Conservation (phyloP, 2,888 invertebrate species). For the Lithosia quadra region DNA sequence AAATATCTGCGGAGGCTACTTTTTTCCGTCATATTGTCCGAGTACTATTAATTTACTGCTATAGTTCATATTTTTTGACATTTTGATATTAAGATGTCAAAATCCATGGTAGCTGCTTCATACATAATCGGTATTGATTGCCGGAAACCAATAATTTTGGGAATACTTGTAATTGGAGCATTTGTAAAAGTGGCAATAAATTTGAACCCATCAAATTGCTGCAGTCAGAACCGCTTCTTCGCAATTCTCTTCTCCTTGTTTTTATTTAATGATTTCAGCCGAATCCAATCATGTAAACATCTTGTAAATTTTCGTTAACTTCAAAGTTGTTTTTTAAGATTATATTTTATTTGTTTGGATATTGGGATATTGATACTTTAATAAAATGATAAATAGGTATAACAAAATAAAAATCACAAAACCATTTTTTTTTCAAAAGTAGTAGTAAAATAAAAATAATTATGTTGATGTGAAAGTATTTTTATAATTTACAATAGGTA, state of each 20-base stretch:
- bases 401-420: too few species aligned
- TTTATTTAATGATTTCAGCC: too few species aligned
- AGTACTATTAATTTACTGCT: too few species aligned
- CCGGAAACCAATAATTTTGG: background rate
- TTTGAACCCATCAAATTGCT: too few species aligned
- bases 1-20: slow-evolving; percentile 3
- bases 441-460: too few species aligned
- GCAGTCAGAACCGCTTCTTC: background rate
- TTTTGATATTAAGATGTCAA: slow-evolving; percentile 6
- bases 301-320: background rate
- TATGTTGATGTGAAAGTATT: too few species aligned
- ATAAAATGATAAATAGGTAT: too few species aligned
- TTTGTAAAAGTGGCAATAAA: background rate
- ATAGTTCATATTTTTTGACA: background rate
- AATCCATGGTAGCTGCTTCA: slow-evolving; percentile 28
- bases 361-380: too few species aligned
- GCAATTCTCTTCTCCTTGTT: too few species aligned
- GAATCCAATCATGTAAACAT: background rate
- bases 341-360: background rate
- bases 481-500: too few species aligned
- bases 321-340: background rate
- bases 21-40: slow-evolving; percentile 1
- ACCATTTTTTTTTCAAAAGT: too few species aligned
- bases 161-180: background rate
- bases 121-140: background rate